Evolutionary conservation across 2,888 invertebrate genomes (phyloP), one percentile per base, ranked within the genome.

Genomic region (Latrodectus hesperus): DNA sequence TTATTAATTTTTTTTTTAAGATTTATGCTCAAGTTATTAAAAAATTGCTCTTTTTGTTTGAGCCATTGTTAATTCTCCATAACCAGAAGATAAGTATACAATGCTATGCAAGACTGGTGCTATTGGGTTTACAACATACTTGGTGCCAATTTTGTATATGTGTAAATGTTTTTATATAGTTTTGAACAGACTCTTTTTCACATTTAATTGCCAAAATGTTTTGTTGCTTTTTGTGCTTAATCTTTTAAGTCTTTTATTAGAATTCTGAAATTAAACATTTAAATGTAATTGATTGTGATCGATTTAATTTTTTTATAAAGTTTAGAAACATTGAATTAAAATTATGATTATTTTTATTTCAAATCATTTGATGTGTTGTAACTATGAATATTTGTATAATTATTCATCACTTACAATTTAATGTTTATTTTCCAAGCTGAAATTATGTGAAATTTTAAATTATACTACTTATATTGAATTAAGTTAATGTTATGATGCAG

Each of bases 81-180:
- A 51, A 74, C 72, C 71, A 72, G 74, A 78, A 71, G 64, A 67
- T 26, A 22, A 26, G 38, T 80, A 80, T 79, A 78, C 75, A 84
- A 49, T 82, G 79, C 75, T 88, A 82, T 80, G 80, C 86, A 81
- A 87, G 88, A 88, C 79, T 80, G 88, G 88, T 88, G 88, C 88
- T 88, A 84, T 26, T 84, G 75, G 88, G 81, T 88, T 72, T 73
- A 88, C 74, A 81, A 77, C 64, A 74, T 72, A 65, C 77, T 87
- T 83, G 88, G 88, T 88, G 88, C 88, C 88, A 88, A 88, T 75
- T 88, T 88, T 88, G 88, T 88, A 84, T 64, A 79, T 88, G 84
- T 88, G 80, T 88, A 83, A 65, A 79, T 83, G 88, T 88, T 88
- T 86, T 86, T 76, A 68, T 68, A 73, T 80, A 71, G 74, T 76